Evolutionary conservation across 2,888 invertebrate genomes (phyloP).

Genomic region (Patella depressa): DNA sequence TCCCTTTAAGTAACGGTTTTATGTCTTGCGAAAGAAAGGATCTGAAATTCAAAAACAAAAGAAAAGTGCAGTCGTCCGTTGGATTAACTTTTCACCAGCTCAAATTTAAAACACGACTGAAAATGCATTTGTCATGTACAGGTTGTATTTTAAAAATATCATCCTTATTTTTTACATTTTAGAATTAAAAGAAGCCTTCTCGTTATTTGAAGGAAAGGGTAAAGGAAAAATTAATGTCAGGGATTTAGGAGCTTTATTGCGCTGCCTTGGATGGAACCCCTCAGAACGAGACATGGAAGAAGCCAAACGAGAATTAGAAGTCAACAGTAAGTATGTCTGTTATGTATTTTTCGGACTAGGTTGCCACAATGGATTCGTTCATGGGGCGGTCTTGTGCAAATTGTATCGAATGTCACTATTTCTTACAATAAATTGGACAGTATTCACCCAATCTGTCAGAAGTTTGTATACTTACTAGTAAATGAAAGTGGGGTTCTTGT

Average conservation of each 20-base stretch:
- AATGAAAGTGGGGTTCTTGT: too few relatives aligned
- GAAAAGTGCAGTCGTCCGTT: background rate
- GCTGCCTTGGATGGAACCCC: conserved; percentile 63
- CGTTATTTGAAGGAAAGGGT: conserved; percentile 58
- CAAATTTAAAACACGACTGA: background rate
- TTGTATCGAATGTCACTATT: too few relatives aligned
- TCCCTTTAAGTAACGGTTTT: too few relatives aligned
- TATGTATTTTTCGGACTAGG: too few relatives aligned
- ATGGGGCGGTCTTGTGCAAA: too few relatives aligned
- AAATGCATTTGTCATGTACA: background rate
- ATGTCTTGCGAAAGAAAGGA: too few relatives aligned
- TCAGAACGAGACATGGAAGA: conserved; percentile 63
- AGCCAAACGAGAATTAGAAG: conserved; percentile 61
- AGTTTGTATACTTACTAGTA: too few relatives aligned
- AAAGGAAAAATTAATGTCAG: conserved; percentile 59
- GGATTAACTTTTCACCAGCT: background rate
- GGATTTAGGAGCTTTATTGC: conserved; percentile 56
- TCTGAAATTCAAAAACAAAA: too few relatives aligned
- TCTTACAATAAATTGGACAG: too few relatives aligned
- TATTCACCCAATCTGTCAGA: too few relatives aligned
- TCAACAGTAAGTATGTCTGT: conserved; percentile 35
- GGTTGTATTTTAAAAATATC: background rate
- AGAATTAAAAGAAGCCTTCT: conserved; percentile 59
- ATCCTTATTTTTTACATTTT: conserved; percentile 25
- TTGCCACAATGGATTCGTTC: too few relatives aligned